Base-by-base conservation (phyloP, 2,113 vertebrate genomes). In the Dasypus novemcinctus region DNA sequence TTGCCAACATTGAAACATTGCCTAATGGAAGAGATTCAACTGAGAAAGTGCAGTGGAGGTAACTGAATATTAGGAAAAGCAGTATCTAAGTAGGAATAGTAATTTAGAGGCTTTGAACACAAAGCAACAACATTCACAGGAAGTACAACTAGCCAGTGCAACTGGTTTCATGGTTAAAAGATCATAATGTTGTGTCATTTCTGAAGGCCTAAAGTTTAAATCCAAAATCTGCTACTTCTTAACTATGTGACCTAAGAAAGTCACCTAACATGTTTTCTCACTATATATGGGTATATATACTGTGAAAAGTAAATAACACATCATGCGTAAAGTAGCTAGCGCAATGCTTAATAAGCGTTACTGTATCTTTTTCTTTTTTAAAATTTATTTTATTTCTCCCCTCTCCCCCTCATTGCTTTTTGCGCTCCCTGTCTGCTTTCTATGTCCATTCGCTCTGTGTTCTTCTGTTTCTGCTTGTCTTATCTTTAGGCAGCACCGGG, bases 251-350 rank as follows among this genome's bases (percentile, higher is more conserved):
- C 61, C 43, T 83, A 82, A 81, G 12, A 64, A 49, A 69, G 59
- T 96, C 23, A 86, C 25, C 78, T 64, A 85, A 91, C 38, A 87
- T 38, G 43, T 87, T 96, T 92, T 61, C 57, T 92, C 86, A 89
- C 21, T 86, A 82, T 41, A 93, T 78, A 76, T 52, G 57, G 46
- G 20, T 29, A 54, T 71, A 74, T 59, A 20, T 33, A 91, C 76
- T 41, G 36, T 27, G 3, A 92, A 91, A 41, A 94, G 23, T 80
- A 66, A 90, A 64, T 54, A 57, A 95, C 43, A 74, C 27, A 49
- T 27, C 54, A 36, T 38, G 61, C 23, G 57, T 92, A 90, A 93
- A 68, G 43, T 54, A 75, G 27, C 20, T 74, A 66, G 11, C 41
- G 88, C 27, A 68, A 82, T 52, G 20, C 11, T 91, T 93, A 66